These are phyloP conservation scores for Coendou prehensilis DNA, from an alignment of 2,797 vertebrate genomes.

Conservation along the genomic window DNA sequence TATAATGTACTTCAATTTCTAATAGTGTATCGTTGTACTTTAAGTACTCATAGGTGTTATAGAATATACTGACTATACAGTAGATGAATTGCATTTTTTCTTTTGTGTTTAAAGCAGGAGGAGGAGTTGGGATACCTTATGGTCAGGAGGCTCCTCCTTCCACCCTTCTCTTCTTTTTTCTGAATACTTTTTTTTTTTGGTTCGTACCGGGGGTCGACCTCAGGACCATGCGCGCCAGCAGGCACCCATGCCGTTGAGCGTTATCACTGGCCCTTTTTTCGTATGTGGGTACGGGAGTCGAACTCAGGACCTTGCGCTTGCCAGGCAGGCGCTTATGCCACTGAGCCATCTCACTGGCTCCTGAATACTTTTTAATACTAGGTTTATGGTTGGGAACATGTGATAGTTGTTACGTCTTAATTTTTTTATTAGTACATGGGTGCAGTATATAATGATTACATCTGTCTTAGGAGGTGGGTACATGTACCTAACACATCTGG, in stretches of 20 bases:
- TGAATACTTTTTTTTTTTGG: slow-evolving; percentile 85
- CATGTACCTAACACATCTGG: neutral
- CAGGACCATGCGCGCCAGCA: too few species aligned
- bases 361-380: slow-evolving; percentile 89
- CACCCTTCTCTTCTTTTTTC: slow-evolving; percentile 64
- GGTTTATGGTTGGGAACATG: slow-evolving; percentile 90
- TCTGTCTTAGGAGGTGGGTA: neutral
- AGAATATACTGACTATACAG: neutral
- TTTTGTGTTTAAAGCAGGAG: neutral
- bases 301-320: too few species aligned
- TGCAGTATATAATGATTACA: neutral
- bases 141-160: neutral
- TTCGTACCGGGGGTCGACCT: too few species aligned
- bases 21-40: neutral
- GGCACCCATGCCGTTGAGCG: too few species aligned
- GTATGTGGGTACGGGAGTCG: too few species aligned
- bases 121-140: neutral
- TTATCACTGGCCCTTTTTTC: too few species aligned
- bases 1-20: neutral
- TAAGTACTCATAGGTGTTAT: slow-evolving; percentile 23
- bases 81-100: neutral
- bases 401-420: slow-evolving; percentile 92
- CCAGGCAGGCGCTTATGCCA: too few species aligned
- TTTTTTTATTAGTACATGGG: neutral
- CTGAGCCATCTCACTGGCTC: too few species aligned